These are phyloP conservation scores for Trachymyrmex septentrionalis DNA, from an alignment of 1,140 invertebrate species.

Conservation along the genomic window DNA sequence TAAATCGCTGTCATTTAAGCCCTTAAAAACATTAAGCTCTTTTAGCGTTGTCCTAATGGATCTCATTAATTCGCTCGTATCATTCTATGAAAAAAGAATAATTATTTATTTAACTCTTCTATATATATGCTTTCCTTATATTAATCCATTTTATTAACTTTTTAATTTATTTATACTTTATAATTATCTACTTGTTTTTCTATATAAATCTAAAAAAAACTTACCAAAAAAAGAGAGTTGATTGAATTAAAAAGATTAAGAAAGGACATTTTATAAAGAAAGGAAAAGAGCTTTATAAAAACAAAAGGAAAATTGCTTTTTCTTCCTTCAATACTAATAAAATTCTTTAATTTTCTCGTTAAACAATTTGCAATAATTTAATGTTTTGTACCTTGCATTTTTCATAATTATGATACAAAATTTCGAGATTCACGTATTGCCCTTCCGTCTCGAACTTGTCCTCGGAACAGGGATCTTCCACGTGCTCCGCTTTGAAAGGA, in stretches of 20 bases:
- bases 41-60: slow-evolving; percentile 62
- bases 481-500: slow-evolving; percentile 48
- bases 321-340: not conserved
- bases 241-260: slow-evolving; percentile 9
- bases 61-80: slow-evolving; percentile 49
- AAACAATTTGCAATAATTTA: not conserved
- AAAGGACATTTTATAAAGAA: not conserved
- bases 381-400: slow-evolving; percentile 68
- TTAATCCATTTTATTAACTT: slow-evolving; percentile 9
- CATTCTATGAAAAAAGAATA: slow-evolving; percentile 51
- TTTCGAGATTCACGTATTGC: slow-evolving; percentile 64
- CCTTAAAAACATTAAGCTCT: slow-evolving; percentile 60
- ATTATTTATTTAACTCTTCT: not conserved
- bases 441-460: slow-evolving; percentile 14
- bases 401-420: slow-evolving; percentile 71
- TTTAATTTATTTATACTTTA: slow-evolving; percentile 1
- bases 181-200: slow-evolving; percentile 7
- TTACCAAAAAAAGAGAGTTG: not conserved
- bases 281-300: not conserved
- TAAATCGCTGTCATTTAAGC: slow-evolving; percentile 21
- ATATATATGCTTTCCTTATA: not conserved
- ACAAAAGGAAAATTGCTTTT: not conserved
- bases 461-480: slow-evolving; percentile 62
- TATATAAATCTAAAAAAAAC: not conserved
- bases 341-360: not conserved